Evolutionary conservation across 2,113 vertebrate genomes (phyloP).

Genomic region (Conger conger): DNA sequence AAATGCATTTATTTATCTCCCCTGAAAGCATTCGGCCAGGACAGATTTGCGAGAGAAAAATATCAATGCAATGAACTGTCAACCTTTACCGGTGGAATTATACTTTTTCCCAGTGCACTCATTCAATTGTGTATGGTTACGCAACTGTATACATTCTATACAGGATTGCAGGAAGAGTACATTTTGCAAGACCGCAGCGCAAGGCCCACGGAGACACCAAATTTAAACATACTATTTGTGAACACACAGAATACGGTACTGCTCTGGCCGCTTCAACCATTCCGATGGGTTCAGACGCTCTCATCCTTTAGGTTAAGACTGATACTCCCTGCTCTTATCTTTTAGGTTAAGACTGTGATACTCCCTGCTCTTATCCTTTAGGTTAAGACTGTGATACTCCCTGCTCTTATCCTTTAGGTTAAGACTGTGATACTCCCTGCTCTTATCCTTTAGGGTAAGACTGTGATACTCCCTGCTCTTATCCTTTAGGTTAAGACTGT

Average conservation of each 20-base stretch:
- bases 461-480: too few relatives aligned
- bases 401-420: too few relatives aligned
- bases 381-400: too few relatives aligned
- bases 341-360: too few relatives aligned
- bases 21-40: not conserved
- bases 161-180: not conserved
- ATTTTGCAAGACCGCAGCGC: not conserved
- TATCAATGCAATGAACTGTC: too few relatives aligned
- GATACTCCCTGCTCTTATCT: constrained; percentile 42
- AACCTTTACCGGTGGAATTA: too few relatives aligned
- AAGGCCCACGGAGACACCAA: not conserved
- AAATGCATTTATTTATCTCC: not conserved
- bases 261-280: not conserved
- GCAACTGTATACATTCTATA: not conserved
- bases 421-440: too few relatives aligned
- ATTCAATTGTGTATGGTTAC: not conserved
- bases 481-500: too few relatives aligned
- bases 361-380: too few relatives aligned
- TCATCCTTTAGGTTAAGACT: not conserved
- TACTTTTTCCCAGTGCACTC: too few relatives aligned
- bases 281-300: not conserved
- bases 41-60: too few relatives aligned
- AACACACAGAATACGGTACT: not conserved
- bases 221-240: not conserved
- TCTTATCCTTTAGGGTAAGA: too few relatives aligned